These are phyloP conservation scores for Artemia franciscana DNA, from an alignment of 1,140 invertebrate genomes.

Conservation along the genomic window DNA sequence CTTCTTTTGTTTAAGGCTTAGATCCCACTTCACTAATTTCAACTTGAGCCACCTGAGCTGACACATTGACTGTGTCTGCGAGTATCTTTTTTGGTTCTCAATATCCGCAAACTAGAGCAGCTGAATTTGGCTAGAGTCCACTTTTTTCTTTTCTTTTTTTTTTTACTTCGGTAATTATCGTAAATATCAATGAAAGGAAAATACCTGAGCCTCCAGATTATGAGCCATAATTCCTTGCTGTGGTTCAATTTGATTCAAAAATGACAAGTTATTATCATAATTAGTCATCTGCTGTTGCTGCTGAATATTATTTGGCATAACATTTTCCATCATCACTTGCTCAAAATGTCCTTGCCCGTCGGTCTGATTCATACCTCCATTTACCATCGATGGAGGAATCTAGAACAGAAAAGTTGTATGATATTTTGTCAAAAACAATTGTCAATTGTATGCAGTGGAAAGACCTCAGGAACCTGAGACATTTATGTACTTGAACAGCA, in stretches of 20 bases:
- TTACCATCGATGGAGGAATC: conserved; percentile 12
- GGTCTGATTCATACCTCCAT: conserved; percentile 12
- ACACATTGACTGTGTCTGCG: no score
- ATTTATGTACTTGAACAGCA: no score
- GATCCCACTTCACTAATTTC: no score
- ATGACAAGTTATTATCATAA: conserved; percentile 12
- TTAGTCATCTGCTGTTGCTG: conserved; percentile 27
- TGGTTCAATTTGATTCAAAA: conserved; percentile 27
- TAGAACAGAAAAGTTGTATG: no score
- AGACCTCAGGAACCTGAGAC: no score
- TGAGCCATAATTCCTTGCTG: conserved; percentile 25
- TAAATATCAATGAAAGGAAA: conserved; percentile 9
- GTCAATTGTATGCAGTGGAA: no score
- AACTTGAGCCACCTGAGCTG: no score
- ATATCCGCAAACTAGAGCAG: no score
- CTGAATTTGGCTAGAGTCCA: no score
- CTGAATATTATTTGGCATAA: conserved; percentile 13
- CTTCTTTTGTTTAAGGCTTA: no score
- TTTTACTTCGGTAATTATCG: not conserved
- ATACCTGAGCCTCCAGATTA: conserved; percentile 29
- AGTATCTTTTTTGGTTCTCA: no score
- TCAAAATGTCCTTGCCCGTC: conserved; percentile 14
- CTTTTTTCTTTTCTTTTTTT: not conserved
- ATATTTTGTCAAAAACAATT: no score
- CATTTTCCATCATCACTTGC: conserved; percentile 10